These are phyloP conservation scores for Aphrocallistes beatrix DNA, from an alignment of 37 sponge, comb jelly and placozoan genomes.

Conservation along the genomic window DNA sequence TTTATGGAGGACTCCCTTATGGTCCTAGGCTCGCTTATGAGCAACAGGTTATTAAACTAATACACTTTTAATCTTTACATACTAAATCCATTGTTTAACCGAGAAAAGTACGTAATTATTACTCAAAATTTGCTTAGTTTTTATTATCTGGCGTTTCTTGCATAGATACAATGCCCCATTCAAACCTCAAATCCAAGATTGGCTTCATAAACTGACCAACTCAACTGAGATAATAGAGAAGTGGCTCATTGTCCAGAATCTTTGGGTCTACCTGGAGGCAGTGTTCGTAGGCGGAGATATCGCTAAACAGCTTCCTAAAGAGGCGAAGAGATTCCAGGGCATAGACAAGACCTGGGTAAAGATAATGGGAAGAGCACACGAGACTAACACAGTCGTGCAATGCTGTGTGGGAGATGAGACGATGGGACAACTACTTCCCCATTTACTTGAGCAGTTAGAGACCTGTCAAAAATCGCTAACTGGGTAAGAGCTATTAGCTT, in stretches of 20 bases:
- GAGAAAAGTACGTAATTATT: too few species aligned
- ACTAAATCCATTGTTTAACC: background rate
- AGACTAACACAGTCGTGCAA: slow-evolving; percentile 77
- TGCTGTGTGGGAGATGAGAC: slow-evolving; percentile 98
- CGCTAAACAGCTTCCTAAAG: slow-evolving; percentile 98
- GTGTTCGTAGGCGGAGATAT: slow-evolving; percentile 99
- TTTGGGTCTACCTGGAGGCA: slow-evolving; percentile 97
- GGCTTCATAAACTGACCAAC: slow-evolving; percentile 92
- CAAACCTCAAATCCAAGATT: slow-evolving; percentile 76
- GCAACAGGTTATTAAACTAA: slow-evolving; percentile 51
- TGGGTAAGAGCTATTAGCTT: slow-evolving; percentile 39
- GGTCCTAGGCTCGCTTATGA: slow-evolving; percentile 93
- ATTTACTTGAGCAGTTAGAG: slow-evolving; percentile 91
- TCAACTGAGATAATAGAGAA: slow-evolving; percentile 95
- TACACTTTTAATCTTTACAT: background rate
- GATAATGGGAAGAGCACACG: slow-evolving; percentile 90
- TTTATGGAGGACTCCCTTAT: slow-evolving; percentile 97
- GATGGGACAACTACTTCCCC: slow-evolving; percentile 85
- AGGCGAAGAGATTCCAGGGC: slow-evolving; percentile 71
- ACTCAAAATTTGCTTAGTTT: too few species aligned
- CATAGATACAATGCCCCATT: slow-evolving; percentile 89
- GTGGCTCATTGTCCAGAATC: slow-evolving; percentile 94
- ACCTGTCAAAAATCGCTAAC: slow-evolving; percentile 94
- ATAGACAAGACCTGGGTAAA: slow-evolving; percentile 98
- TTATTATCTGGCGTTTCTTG: too few species aligned